Evolutionary conservation across 2,113 vertebrate species (phyloP).

Genomic region (Okapia johnstoni): DNA sequence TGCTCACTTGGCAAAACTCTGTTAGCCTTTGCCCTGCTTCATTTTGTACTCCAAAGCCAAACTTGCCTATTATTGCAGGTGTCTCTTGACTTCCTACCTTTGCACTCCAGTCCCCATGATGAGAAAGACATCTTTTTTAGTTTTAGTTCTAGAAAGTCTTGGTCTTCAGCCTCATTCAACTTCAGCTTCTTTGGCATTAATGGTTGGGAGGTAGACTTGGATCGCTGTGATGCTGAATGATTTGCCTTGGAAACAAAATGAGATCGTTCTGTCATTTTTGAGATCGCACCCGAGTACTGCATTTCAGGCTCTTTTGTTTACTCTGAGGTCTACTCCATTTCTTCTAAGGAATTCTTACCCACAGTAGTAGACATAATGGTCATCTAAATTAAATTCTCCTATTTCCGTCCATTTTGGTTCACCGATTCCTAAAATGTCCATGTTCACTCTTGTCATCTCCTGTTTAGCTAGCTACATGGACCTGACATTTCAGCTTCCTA

Average conservation of each 20-base stretch:
- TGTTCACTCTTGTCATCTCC: not conserved
- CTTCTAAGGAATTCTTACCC: not conserved
- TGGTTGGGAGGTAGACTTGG: not conserved
- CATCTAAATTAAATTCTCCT: not conserved
- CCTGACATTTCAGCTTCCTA: not conserved
- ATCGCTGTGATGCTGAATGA: accelerated
- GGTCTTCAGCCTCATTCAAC: not conserved
- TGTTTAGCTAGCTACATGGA: not conserved
- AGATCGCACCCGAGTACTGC: not conserved
- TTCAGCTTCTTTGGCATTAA: not conserved
- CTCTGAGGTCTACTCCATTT: not conserved
- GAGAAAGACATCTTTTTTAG: not conserved
- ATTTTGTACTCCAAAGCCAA: not conserved
- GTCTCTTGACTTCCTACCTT: not conserved
- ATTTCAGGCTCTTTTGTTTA: not conserved
- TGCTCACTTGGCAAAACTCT: not conserved
- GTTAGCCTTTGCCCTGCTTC: not conserved
- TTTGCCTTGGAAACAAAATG: accelerated
- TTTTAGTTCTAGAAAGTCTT: not conserved
- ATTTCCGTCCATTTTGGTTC: not conserved
- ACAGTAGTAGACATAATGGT: not conserved
- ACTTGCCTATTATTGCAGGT: not conserved
- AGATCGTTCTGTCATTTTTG: not conserved
- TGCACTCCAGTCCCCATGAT: not conserved
- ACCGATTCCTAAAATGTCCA: not conserved